Percentiles rank a stretch among this genome's conserved stretches.
Conservation (phyloP, 1,140 invertebrate species). For the Idris sp. region DNA sequence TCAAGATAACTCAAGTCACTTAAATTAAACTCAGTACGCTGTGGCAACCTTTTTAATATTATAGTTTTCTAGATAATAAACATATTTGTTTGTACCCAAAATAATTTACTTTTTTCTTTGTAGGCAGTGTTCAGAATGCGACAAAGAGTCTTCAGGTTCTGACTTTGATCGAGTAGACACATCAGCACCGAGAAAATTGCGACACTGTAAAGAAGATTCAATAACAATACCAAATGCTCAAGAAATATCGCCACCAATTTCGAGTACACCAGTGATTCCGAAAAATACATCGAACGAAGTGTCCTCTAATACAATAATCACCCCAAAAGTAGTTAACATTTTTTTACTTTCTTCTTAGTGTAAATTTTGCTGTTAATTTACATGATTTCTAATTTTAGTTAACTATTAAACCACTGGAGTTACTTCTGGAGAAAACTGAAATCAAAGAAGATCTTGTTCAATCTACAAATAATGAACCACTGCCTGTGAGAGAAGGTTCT, state of each 20-base stretch:
- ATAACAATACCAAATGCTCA: slow-evolving; percentile 64
- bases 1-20: too few species aligned
- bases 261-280: slow-evolving; percentile 65
- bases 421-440: slow-evolving; percentile 66
- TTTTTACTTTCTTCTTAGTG: too few species aligned
- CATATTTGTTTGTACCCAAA: too few species aligned
- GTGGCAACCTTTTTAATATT: too few species aligned
- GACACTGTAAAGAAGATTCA: slow-evolving; percentile 84
- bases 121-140: slow-evolving; percentile 93
- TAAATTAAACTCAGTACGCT: too few species aligned
- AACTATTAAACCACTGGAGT: slow-evolving; percentile 74
- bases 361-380: too few species aligned
- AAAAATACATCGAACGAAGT: slow-evolving; percentile 61
- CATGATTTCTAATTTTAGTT: slow-evolving; percentile 61
- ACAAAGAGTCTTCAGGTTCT: slow-evolving; percentile 88
- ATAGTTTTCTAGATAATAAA: too few species aligned
- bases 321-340: slow-evolving; percentile 69
- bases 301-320: slow-evolving; percentile 63
- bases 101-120: slow-evolving; percentile 15
- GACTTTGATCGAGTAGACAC: slow-evolving; percentile 85
- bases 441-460: slow-evolving; percentile 63
- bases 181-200: slow-evolving; percentile 86
- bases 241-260: slow-evolving; percentile 57
- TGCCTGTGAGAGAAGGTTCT: slow-evolving; percentile 73
- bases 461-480: slow-evolving; percentile 64